phyloP scores from a whole-genome alignment of 2,797 vertebrate genomes.

The Aplochiton taeniatus region DNA sequence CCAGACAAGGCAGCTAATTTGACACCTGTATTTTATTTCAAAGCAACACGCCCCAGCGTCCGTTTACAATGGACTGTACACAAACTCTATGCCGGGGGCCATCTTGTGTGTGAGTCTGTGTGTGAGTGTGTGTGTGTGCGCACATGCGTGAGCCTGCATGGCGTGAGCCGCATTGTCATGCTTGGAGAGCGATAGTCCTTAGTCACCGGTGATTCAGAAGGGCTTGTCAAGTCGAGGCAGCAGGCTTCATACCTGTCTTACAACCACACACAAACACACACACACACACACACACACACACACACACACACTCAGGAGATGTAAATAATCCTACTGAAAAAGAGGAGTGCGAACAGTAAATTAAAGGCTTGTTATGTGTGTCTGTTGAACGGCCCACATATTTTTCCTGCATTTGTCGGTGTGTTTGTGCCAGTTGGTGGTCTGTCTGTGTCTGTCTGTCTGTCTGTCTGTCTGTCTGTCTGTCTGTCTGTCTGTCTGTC shows the following conservation, averaged over 20 bases:
- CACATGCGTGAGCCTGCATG: conserved; percentile 16
- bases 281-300: conserved; percentile 2
- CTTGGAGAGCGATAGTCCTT: conserved; percentile 49
- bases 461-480: conserved; percentile 5
- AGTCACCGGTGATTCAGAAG: conserved; percentile 71
- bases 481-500: not conserved
- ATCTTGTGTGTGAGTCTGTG: conserved; percentile 3
- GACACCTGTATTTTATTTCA: conserved; percentile 13
- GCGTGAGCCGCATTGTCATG: conserved; percentile 48
- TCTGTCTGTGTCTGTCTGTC: not conserved
- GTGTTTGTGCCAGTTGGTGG: not conserved
- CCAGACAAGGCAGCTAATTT: conserved; percentile 10
- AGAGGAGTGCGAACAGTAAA: no score
- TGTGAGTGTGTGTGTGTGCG: not conserved
- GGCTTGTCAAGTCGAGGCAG: conserved; percentile 67
- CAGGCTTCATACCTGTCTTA: conserved; percentile 43
- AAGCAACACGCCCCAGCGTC: not conserved
- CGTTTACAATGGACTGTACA: conserved; percentile 1
- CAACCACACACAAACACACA: not conserved
- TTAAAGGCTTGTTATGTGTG: no score
- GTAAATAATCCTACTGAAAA: no score
- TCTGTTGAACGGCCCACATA: no score
- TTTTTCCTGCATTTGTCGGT: accelerated
- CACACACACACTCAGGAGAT: conserved; percentile 12
- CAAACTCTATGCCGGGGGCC: no score